Evolutionary conservation across 2,888 invertebrate species (phyloP), one percentile per base, ranked within the genome.

Genomic region (Xylota segnis): DNA sequence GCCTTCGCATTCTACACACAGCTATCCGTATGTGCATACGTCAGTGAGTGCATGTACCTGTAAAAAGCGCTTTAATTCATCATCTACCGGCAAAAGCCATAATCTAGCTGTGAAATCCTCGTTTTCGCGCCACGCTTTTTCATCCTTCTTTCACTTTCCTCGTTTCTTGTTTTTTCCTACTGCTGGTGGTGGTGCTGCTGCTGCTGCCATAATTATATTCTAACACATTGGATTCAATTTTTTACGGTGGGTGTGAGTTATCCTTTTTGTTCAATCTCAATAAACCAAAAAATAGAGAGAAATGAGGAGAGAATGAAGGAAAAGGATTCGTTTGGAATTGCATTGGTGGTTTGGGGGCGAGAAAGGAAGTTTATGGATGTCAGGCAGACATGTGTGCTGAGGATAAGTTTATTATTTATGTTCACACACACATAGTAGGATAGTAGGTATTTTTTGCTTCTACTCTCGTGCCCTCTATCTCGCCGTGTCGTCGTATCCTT

Each of bases 351-450:
- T 65, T 16, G 23, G 23, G 65, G n/a, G 9, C n/a, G n/a, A n/a
- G 16, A 32, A 18, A 2, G 50, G 37, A 4, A 14, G 18, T 50
- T 40, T 52, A 34, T n/a, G n/a, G n/a, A n/a, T 47, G 18, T 52
- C 52, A 23, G 66, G n/a, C 56, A 32, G 56, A 18, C 70, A 32
- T 45, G 58, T 70, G 70, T 58, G 56, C 14, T 29, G 34, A 63
- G 79, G 68, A 79, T 83, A 83, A 79, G 68, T 79, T 83, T 83
- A 74, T 83, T 83, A 83, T 83, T 83, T 74, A 83, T 83, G 83
- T 63, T 68, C 79, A 29, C 68, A 68, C 40, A 58, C 72, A 68
- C 40, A 58, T 66, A 66, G 50, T 56, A 45, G 65, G 34, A 43
- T 18, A 54, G 9, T 27, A 3, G 29, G 10, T 43, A 18, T 40